Percentiles rank a stretch among this genome's conserved stretches.
These are phyloP conservation scores for Agapornis canus DNA, from an alignment of 2,797 vertebrate genomes.

Conservation along the genomic window DNA sequence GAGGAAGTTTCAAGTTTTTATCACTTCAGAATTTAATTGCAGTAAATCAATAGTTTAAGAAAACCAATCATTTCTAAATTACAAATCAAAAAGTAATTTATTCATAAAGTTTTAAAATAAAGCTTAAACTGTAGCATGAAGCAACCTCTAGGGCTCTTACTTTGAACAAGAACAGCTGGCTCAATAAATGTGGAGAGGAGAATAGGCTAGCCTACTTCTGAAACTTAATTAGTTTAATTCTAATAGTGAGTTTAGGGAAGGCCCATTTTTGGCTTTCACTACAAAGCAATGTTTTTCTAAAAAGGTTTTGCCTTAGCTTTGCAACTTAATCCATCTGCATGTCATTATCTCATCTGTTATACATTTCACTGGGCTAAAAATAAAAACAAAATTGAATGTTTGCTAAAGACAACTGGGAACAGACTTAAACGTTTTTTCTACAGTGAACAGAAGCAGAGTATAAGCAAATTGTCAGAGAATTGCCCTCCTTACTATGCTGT, in stretches of 20 bases:
- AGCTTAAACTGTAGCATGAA: background rate
- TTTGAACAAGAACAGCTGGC: background rate
- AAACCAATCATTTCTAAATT: background rate
- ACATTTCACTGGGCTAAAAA: constrained; percentile 65
- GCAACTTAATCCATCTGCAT: constrained; percentile 62
- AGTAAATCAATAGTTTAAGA: background rate
- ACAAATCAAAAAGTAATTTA: background rate
- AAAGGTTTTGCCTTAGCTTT: constrained; percentile 52
- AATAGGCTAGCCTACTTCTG: constrained; percentile 9
- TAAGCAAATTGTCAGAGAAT: background rate
- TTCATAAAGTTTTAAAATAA: background rate
- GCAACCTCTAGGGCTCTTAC: background rate
- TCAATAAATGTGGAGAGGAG: background rate
- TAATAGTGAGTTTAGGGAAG: constrained; percentile 33
- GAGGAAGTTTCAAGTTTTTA: background rate
- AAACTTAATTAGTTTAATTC: constrained; percentile 34
- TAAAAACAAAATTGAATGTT: constrained; percentile 55
- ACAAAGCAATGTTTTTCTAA: constrained; percentile 52
- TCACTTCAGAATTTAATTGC: background rate
- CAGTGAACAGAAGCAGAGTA: background rate
- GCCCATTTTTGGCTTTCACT: constrained; percentile 49
- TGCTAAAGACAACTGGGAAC: constrained; percentile 53
- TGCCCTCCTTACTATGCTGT: background rate
- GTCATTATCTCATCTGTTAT: constrained; percentile 66
- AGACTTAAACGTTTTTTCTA: background rate